Percentiles rank a stretch among this genome's conserved stretches.
Conservation (phyloP, 1,140 invertebrate species). For the Epicauta chinensis region DNA sequence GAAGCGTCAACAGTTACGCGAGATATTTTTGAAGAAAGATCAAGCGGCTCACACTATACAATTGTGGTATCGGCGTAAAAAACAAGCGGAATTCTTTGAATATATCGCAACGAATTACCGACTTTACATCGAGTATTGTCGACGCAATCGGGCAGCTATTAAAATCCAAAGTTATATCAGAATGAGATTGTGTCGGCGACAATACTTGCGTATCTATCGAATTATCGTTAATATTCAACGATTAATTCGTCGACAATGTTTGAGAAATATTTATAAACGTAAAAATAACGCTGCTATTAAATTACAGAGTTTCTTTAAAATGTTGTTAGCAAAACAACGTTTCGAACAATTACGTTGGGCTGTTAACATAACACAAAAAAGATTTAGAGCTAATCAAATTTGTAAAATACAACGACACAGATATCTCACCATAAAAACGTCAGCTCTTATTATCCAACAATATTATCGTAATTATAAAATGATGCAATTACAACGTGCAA, state of each 20-base stretch:
- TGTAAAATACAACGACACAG: conserved; percentile 20
- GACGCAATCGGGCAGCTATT: conserved; percentile 22
- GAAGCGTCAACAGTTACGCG: conserved; percentile 43
- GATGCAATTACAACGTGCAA: conserved; percentile 37
- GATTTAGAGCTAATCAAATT: not conserved
- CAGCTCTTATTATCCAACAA: conserved; percentile 38
- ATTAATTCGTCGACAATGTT: too few relatives aligned
- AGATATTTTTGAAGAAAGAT: conserved; percentile 37
- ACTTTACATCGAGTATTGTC: not conserved
- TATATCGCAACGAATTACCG: not conserved
- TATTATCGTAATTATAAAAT: conserved; percentile 45
- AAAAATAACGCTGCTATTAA: conserved; percentile 4
- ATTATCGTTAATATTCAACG: too few relatives aligned
- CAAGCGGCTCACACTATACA: conserved; percentile 51
- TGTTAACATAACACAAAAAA: conserved; percentile 39
- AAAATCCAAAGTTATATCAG: conserved; percentile 41
- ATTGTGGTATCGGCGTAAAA: conserved; percentile 43
- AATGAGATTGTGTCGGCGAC: conserved; percentile 33
- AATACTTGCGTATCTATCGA: too few relatives aligned
- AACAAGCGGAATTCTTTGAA: conserved; percentile 12
- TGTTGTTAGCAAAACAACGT: conserved; percentile 25
- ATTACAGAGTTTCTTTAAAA: conserved; percentile 26
- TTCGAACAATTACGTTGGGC: conserved; percentile 37
- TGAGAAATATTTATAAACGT: not conserved
- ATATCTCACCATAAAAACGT: conserved; percentile 24